Evolutionary conservation across 2,888 invertebrate species (phyloP).

Genomic region (Polymixis lichenea): DNA sequence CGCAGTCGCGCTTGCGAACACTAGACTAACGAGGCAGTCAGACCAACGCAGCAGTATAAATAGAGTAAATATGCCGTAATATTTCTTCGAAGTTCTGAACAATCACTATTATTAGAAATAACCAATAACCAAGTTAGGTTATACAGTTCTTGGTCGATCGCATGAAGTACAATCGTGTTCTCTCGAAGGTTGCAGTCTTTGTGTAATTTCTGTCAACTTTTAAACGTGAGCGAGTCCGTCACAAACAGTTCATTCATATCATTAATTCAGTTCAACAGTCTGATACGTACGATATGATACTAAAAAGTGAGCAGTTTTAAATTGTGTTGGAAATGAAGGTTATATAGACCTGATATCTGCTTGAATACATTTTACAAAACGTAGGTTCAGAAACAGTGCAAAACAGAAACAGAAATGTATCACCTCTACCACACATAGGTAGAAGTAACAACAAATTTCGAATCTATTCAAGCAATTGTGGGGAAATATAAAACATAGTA

Average conservation of each 20-base stretch:
- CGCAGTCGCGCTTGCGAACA: too few species aligned
- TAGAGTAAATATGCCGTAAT: constrained; percentile 41
- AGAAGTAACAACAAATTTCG: not conserved
- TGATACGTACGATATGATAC: not conserved
- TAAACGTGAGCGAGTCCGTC: constrained; percentile 35
- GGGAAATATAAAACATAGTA: not conserved
- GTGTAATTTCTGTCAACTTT: constrained; percentile 52
- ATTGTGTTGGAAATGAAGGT: constrained; percentile 11
- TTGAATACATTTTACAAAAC: constrained; percentile 12
- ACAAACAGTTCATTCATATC: constrained; percentile 21
- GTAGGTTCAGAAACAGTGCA: not conserved
- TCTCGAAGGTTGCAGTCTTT: constrained; percentile 41
- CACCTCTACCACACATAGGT: not conserved
- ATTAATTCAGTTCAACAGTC: too few species aligned
- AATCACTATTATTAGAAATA: constrained; percentile 41
- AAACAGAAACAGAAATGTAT: not conserved
- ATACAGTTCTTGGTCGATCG: constrained; percentile 18
- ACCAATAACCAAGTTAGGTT: constrained; percentile 13
- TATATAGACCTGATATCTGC: not conserved
- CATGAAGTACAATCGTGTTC: constrained; percentile 18
- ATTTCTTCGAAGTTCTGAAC: constrained; percentile 53
- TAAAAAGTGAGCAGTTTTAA: constrained; percentile 24
- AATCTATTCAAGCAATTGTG: not conserved
- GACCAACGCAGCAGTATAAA: constrained; percentile 10
- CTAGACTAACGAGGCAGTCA: too few species aligned